Percentiles rank a stretch among this genome's conserved stretches.
phyloP scores from a whole-genome alignment of 2,797 vertebrate genomes.

The Cichlasoma orientale region DNA sequence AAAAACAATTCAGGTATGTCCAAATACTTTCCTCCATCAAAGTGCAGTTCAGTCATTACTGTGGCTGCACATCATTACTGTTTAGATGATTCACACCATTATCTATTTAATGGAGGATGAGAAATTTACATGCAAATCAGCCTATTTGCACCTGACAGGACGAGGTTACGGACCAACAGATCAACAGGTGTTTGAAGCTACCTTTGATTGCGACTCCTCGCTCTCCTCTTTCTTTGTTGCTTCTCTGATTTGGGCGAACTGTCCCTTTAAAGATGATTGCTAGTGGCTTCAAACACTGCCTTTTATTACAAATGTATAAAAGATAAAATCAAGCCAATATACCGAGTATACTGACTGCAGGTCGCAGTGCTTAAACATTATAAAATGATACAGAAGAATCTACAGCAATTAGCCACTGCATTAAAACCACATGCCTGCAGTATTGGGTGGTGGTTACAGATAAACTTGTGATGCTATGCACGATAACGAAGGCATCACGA shows the following conservation, averaged over 20 bases:
- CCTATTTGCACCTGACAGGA: slow-evolving; percentile 39
- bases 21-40: background rate
- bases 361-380: too few relatives aligned
- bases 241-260: background rate
- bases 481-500: background rate
- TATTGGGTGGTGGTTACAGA: background rate
- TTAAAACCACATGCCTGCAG: background rate
- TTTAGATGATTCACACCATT: background rate
- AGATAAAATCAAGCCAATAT: background rate
- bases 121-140: slow-evolving; percentile 35
- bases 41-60: background rate
- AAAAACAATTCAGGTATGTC: too few relatives aligned
- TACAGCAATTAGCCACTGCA: background rate
- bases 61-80: background rate
- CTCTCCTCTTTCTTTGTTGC: background rate
- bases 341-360: too few relatives aligned
- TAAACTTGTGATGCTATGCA: background rate
- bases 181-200: slow-evolving; percentile 14
- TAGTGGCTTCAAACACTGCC: background rate
- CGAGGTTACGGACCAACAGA: slow-evolving; percentile 16
- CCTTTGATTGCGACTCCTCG: slow-evolving; percentile 4
- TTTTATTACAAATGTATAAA: accelerated
- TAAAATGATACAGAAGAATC: too few relatives aligned
- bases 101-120: slow-evolving; percentile 12
- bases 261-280: background rate